Evolutionary conservation across 2,113 vertebrate genomes (phyloP).

Genomic region (Arizona elegans): DNA sequence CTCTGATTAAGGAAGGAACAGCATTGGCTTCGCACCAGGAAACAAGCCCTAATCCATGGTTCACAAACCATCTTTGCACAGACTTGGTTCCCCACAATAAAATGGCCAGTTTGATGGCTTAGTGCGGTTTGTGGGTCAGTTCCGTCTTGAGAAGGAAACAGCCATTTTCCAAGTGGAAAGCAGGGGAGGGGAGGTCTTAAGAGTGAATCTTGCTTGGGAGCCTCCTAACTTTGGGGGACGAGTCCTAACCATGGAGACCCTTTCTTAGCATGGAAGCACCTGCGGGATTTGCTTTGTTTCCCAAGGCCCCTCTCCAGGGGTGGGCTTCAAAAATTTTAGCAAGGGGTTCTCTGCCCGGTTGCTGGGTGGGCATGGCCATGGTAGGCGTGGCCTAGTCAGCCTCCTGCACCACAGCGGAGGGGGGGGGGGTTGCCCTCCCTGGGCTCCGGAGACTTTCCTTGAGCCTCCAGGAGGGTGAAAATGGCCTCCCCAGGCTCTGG

Average conservation of each 20-base stretch:
- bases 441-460: too few relatives aligned
- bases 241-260: not conserved
- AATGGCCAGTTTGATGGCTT: not conserved
- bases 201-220: not conserved
- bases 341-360: too few relatives aligned
- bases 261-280: not conserved
- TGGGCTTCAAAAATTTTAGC: too few relatives aligned
- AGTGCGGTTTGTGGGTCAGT: not conserved
- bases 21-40: not conserved
- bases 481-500: too few relatives aligned
- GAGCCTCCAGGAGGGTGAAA: too few relatives aligned
- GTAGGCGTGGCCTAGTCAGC: too few relatives aligned
- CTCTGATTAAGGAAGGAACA: not conserved
- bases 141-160: not conserved
- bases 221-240: not conserved
- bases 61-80: not conserved
- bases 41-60: not conserved
- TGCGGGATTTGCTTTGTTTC: not conserved
- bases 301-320: not conserved
- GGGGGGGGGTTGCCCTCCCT: too few relatives aligned
- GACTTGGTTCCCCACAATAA: not conserved
- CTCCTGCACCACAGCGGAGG: too few relatives aligned
- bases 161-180: not conserved
- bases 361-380: too few relatives aligned
- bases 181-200: not conserved